Percentiles rank a stretch among this genome's conserved stretches.
These are phyloP conservation scores for Scopus umbretta DNA, from an alignment of 2,113 vertebrate genomes.

Conservation along the genomic window DNA sequence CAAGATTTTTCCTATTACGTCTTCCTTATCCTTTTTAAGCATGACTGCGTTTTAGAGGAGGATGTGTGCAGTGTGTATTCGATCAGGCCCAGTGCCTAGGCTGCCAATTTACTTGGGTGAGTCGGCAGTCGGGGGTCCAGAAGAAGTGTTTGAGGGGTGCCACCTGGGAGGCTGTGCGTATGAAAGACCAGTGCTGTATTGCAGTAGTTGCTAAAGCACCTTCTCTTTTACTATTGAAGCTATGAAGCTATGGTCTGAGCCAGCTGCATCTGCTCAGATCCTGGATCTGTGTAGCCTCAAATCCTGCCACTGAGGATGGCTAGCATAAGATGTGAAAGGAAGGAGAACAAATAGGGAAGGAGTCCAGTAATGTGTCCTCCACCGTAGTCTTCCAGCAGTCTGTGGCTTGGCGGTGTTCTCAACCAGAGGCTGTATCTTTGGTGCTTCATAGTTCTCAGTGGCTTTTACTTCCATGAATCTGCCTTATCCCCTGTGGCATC, in stretches of 20 bases:
- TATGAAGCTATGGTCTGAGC: background rate
- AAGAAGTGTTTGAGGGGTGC: background rate
- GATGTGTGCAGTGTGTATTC: background rate
- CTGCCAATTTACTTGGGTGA: background rate
- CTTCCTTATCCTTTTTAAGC: background rate
- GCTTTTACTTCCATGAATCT: background rate
- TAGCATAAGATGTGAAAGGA: background rate
- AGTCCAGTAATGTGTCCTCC: rapidly evolving
- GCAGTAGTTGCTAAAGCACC: background rate
- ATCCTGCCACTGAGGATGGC: background rate
- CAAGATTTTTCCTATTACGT: background rate
- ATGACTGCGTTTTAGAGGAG: background rate
- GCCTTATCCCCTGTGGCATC: background rate
- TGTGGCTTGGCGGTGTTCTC: background rate
- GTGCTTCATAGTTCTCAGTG: background rate
- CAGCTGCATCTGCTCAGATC: background rate
- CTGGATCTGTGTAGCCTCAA: background rate
- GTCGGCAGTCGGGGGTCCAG: rapidly evolving
- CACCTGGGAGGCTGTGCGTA: background rate
- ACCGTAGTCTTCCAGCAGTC: background rate
- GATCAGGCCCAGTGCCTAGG: background rate
- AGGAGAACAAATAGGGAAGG: background rate
- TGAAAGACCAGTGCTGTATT: background rate
- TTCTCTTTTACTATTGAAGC: background rate
- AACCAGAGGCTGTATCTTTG: background rate